These are phyloP conservation scores for Andrena marginata DNA, from an alignment of 2,888 invertebrate species.

Conservation along the genomic window DNA sequence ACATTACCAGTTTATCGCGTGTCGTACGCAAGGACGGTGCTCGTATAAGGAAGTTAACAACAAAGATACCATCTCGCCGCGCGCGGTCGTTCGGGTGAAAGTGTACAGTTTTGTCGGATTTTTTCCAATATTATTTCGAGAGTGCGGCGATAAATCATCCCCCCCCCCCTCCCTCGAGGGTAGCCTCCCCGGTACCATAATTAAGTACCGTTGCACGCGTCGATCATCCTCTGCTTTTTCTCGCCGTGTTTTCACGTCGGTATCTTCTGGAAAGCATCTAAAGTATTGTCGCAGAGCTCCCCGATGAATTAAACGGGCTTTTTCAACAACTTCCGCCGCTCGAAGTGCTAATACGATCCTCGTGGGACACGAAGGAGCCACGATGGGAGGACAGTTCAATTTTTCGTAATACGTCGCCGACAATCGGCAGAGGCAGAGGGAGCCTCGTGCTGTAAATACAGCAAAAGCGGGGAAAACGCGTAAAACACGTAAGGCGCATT, in stretches of 20 bases:
- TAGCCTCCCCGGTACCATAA: conserved; percentile 52
- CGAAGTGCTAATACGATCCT: background rate
- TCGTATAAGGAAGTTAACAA: conserved; percentile 61
- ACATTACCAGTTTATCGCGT: conserved; percentile 59
- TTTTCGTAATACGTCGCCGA: conserved; percentile 50
- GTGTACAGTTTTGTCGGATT: conserved; percentile 47
- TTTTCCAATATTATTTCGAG: conserved; percentile 49
- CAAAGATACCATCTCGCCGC: conserved; percentile 51
- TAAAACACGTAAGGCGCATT: conserved; percentile 72
- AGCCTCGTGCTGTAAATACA: conserved; percentile 68
- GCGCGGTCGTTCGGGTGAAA: conserved; percentile 49
- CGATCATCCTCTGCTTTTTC: background rate
- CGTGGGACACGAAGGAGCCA: conserved; percentile 8
- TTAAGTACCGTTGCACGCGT: conserved; percentile 49
- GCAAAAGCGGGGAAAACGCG: conserved; percentile 70
- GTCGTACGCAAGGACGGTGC: conserved; percentile 45
- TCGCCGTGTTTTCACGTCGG: background rate
- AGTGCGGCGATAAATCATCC: conserved; percentile 47
- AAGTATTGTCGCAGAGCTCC: too few species aligned
- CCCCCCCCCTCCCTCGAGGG: conserved; percentile 24
- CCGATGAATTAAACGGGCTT: too few species aligned
- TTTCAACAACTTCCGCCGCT: background rate
- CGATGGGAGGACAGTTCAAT: conserved; percentile 19
- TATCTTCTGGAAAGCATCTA: too few species aligned
- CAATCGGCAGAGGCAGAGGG: background rate